These are phyloP conservation scores for Centrocercus urophasianus DNA, from an alignment of 2,113 vertebrate genomes.

Conservation along the genomic window DNA sequence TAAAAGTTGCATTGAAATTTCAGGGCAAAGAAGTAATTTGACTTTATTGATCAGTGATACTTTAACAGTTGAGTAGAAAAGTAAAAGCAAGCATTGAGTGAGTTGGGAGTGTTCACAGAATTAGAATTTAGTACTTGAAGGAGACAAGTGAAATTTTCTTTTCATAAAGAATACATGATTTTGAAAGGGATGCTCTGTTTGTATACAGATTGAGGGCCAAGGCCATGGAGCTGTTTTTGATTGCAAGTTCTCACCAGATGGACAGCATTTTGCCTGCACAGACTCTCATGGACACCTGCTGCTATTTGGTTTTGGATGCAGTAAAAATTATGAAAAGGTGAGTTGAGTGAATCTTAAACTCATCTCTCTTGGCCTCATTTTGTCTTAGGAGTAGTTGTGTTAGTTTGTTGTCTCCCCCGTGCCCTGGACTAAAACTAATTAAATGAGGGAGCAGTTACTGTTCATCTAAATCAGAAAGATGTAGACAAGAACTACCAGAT, in stretches of 20 bases:
- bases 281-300: slow-evolving; percentile 98
- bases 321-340: slow-evolving; percentile 94
- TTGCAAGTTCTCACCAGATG: slow-evolving; percentile 97
- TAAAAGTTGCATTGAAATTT: neutral
- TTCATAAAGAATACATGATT: neutral
- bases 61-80: neutral
- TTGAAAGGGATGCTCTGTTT: slow-evolving; percentile 2
- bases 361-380: slow-evolving; percentile 37
- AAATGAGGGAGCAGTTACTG: neutral
- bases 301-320: slow-evolving; percentile 97
- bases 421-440: neutral
- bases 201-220: slow-evolving; percentile 94
- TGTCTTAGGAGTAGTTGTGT: slow-evolving; percentile 12
- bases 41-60: neutral
- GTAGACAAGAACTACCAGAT: neutral
- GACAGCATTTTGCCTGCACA: slow-evolving; percentile 97
- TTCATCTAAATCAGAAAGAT: slow-evolving; percentile 3
- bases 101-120: neutral
- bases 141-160: neutral
- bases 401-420: neutral
- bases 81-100: neutral
- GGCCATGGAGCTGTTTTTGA: slow-evolving; percentile 97
- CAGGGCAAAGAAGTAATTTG: neutral
- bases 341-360: slow-evolving; percentile 30
- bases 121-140: neutral